These are phyloP conservation scores for Parnassius smintheus DNA, from an alignment of 2,888 invertebrate genomes.

Conservation along the genomic window DNA sequence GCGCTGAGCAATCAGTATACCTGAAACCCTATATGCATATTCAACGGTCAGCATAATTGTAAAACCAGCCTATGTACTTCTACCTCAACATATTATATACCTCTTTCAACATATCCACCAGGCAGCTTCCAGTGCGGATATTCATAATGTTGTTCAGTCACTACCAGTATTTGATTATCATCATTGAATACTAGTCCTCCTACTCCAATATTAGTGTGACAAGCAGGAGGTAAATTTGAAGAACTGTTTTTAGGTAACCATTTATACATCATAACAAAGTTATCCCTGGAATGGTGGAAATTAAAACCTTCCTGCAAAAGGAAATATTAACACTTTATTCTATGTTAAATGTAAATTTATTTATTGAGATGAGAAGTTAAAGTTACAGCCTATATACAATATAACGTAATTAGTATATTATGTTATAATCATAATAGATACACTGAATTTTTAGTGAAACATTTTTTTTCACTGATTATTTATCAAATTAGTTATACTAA, in stretches of 20 bases:
- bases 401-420: no score
- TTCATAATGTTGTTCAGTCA: slow-evolving; percentile 85
- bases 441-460: no score
- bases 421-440: no score
- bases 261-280: slow-evolving; percentile 89
- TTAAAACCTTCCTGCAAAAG: slow-evolving; percentile 86
- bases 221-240: slow-evolving; percentile 87
- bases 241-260: slow-evolving; percentile 86
- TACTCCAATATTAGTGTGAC: slow-evolving; percentile 90
- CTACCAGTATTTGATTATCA: slow-evolving; percentile 88
- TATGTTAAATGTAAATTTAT: no score
- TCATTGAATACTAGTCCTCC: slow-evolving; percentile 93
- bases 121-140: slow-evolving; percentile 92
- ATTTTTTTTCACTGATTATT: no score
- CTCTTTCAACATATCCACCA: slow-evolving; percentile 94
- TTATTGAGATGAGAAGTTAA: no score
- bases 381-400: no score
- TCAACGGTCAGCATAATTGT: no score
- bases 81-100: slow-evolving; percentile 58
- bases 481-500: no score
- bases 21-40: no score
- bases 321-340: not conserved
- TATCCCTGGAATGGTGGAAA: slow-evolving; percentile 92
- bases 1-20: no score
- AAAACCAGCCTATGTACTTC: no score